Conservation (phyloP, 2,797 vertebrate genomes). For the Champsocephalus esox region DNA sequence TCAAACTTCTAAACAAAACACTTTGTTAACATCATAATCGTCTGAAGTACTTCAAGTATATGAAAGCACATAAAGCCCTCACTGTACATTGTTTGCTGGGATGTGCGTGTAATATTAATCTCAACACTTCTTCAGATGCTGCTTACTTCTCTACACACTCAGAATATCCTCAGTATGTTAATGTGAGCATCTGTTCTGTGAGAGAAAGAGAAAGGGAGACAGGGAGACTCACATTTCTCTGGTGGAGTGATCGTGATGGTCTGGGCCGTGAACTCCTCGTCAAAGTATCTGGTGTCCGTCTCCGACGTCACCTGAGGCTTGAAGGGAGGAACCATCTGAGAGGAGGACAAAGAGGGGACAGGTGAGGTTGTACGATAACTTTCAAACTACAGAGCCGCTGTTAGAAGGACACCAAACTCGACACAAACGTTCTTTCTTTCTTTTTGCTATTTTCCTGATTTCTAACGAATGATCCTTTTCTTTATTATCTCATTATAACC, state of each 20-base stretch:
- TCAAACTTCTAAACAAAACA: neutral
- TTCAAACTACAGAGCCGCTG: too few relatives aligned
- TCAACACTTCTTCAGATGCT: too few relatives aligned
- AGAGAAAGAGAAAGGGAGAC: constrained; percentile 57
- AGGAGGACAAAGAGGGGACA: too few relatives aligned
- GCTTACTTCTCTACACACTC: neutral
- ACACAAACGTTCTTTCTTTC: too few relatives aligned
- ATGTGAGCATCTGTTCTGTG: constrained; percentile 11
- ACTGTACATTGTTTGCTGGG: neutral
- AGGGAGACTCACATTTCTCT: constrained; percentile 93
- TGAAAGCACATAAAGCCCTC: neutral
- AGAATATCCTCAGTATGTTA: constrained; percentile 18
- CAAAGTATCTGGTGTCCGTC: constrained; percentile 98
- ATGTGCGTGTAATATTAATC: too few relatives aligned
- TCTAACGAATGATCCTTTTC: too few relatives aligned
- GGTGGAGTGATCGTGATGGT: too few relatives aligned
- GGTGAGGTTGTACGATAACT: too few relatives aligned
- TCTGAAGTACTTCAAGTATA: neutral
- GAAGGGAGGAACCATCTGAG: constrained; percentile 81
- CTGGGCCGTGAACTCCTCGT: constrained; percentile 65
- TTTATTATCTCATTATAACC: too few relatives aligned
- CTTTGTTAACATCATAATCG: neutral
- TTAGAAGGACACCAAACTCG: too few relatives aligned
- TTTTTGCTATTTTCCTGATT: too few relatives aligned
- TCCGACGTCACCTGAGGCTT: constrained; percentile 99